Base-by-base conservation (phyloP, 53 echinoderm and acorn worm species). In the Paracentrotus lividus region DNA sequence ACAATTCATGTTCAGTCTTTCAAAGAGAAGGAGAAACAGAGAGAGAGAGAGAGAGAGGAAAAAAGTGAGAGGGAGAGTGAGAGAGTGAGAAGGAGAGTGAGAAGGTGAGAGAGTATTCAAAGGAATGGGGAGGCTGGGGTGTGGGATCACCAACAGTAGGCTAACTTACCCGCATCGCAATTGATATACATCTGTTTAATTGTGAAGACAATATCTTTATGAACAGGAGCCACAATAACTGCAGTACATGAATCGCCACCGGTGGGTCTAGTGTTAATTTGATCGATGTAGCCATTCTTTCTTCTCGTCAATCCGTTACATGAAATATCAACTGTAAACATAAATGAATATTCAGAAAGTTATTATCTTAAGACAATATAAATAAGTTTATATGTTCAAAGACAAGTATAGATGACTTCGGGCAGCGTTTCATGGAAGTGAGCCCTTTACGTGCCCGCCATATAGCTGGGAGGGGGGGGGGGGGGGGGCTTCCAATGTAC, bases 101-200 rank as follows among this genome's bases (percentile, higher is more conserved):
- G 18, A 29, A 31, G 13, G 0, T 0, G 29, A 29, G 8, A 29
- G 18, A 64, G 64, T 29, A 8, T n/a, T n/a, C n/a, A 29, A 12
- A 10, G 64, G 13, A 7, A 7, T 1, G 31, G 27, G 8, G 64
- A 27, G 64, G 8, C 0, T 8, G 53, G 3, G 53, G 0, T 10
- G 1, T 21, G 1, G 5, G 7, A n/a, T 1, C 23, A 9, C 5
- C 1, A 14, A 9, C 7, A 26, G 61, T 9, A 27, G 9, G 24
- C 32, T 31, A 31, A 45, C 81, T 91, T 34, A 92, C 92, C 92
- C 59, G 56, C 42, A 43, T 43, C 18, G n/a, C 92, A 92, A 40
- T 92, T 81, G 23, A 92, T 92, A 57, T 92, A 77, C 92, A 92
- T 92, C 54, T 78, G 59, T 26, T 77, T 78, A 5, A 92, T 92